Evolutionary conservation across 2,888 invertebrate species (phyloP).

Genomic region (Chloroclysta siterata): DNA sequence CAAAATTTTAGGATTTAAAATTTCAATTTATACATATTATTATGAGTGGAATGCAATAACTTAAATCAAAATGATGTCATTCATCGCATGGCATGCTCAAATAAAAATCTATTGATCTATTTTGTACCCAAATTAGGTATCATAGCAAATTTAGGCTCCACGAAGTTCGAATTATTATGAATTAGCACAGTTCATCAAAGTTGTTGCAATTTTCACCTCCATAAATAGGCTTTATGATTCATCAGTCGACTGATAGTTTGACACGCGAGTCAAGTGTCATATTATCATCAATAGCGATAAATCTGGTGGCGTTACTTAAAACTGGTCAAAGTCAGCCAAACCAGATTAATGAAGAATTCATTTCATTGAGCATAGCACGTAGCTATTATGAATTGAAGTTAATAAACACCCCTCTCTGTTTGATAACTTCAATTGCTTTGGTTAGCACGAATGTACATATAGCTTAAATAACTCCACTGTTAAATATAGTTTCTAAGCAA

Average conservation of each 20-base stretch:
- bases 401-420: neutral
- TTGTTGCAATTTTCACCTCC: constrained; percentile 7
- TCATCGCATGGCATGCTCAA: neutral
- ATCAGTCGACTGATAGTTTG: constrained; percentile 3
- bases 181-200: neutral
- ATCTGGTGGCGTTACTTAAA: constrained; percentile 23
- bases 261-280: constrained; percentile 8
- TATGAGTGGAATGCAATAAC: too few relatives aligned
- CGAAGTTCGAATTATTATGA: constrained; percentile 1
- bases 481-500: neutral
- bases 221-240: constrained; percentile 9
- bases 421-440: neutral
- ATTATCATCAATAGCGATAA: constrained; percentile 6
- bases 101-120: neutral
- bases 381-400: neutral
- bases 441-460: neutral
- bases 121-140: too few relatives aligned
- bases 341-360: constrained; percentile 34
- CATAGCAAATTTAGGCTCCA: neutral
- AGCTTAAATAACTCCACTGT: neutral
- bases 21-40: too few relatives aligned
- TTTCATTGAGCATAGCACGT: neutral
- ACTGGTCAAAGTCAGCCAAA: constrained; percentile 28
- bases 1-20: too few relatives aligned
- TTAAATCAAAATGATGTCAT: too few relatives aligned